Conservation (phyloP, 2,113 vertebrate genomes). For the Ranitomeya imitator region DNA sequence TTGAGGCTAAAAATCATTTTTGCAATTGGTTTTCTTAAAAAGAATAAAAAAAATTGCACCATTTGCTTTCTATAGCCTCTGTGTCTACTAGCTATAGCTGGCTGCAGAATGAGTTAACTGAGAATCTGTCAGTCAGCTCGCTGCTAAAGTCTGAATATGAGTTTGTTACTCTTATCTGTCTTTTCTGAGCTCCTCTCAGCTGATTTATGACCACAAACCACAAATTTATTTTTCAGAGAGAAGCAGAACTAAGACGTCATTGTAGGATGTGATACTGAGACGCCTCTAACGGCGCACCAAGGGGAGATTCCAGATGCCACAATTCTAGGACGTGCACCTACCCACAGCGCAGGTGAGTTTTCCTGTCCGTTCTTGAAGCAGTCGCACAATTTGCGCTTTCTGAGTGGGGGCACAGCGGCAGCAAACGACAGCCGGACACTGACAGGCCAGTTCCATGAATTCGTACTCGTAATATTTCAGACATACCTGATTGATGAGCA, state of each 20-base stretch:
- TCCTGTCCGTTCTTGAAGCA: slow-evolving; percentile 87
- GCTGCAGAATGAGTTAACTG: no score
- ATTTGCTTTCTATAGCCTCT: no score
- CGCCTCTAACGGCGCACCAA: not conserved
- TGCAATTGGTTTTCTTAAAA: no score
- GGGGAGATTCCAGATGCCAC: not conserved
- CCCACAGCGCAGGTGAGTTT: slow-evolving; percentile 93
- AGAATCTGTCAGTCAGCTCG: no score
- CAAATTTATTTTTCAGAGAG: not conserved
- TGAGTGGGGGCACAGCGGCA: slow-evolving; percentile 97
- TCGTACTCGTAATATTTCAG: slow-evolving; percentile 95
- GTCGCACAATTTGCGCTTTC: slow-evolving; percentile 90
- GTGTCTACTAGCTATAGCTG: no score
- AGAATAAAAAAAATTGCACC: no score
- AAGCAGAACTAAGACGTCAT: not conserved
- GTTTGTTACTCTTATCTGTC: no score
- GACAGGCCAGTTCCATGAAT: slow-evolving; percentile 93
- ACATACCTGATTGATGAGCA: slow-evolving; percentile 78
- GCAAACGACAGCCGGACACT: slow-evolving; percentile 96
- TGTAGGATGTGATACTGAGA: no score
- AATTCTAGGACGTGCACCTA: slow-evolving; percentile 61
- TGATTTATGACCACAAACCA: no score
- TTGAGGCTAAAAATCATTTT: no score
- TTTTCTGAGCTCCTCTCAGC: no score
- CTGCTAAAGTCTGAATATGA: no score